Conservation (phyloP, 1,140 invertebrate species). For the Heliconius congener region DNA sequence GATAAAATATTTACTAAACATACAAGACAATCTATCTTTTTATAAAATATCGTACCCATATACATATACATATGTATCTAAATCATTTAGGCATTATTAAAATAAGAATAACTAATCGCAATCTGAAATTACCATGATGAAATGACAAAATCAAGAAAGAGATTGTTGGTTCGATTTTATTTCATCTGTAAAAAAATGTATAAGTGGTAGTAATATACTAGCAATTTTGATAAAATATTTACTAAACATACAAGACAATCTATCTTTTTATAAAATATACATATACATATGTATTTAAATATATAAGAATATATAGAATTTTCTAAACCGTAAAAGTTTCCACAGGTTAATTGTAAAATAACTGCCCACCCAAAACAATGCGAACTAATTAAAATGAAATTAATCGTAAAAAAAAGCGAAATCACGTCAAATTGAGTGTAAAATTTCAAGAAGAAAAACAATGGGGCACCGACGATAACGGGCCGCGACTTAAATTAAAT, state of each 20-base stretch:
- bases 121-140: too few species aligned
- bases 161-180: not conserved
- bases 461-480: constrained; percentile 74
- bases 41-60: not conserved
- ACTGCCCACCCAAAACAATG: constrained; percentile 36
- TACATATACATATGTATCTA: not conserved
- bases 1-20: too few species aligned
- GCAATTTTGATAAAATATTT: too few species aligned
- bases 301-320: not conserved
- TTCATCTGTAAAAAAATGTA: too few species aligned
- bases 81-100: not conserved
- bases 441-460: constrained; percentile 79
- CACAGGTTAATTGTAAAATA: not conserved
- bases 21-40: too few species aligned
- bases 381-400: constrained; percentile 79
- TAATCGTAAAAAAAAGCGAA: constrained; percentile 71
- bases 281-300: too few species aligned
- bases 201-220: too few species aligned
- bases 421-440: constrained; percentile 78
- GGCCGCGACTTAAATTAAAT: constrained; percentile 76
- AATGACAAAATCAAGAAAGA: not conserved
- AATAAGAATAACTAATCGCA: not conserved
- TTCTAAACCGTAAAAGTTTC: not conserved
- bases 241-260: too few species aligned
- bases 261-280: not conserved